These are phyloP conservation scores for Metellina segmentata DNA, from an alignment of 2,888 invertebrate species.

Conservation along the genomic window DNA sequence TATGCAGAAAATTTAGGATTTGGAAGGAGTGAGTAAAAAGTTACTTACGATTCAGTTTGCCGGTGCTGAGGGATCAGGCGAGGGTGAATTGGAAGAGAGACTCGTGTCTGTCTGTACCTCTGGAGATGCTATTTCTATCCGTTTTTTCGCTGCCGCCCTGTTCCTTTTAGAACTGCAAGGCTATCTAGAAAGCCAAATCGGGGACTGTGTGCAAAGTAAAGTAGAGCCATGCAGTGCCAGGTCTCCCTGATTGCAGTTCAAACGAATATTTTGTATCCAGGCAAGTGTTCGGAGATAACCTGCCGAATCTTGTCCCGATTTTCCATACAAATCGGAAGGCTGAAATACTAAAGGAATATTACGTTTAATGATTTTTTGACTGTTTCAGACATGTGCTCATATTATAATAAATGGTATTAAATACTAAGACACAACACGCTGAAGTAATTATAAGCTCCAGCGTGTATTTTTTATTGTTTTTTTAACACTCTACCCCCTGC, in stretches of 20 bases:
- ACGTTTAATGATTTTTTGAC: no score
- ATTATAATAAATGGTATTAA: no score
- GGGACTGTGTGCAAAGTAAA: constrained; percentile 44
- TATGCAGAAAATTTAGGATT: background rate
- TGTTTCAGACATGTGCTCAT: no score
- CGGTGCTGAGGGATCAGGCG: constrained; percentile 53
- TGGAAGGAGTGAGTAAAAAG: background rate
- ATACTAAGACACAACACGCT: no score
- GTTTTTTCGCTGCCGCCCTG: constrained; percentile 26
- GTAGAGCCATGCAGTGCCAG: background rate
- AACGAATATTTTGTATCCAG: no score
- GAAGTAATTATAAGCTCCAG: no score
- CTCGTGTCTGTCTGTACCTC: constrained; percentile 44
- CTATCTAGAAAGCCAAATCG: constrained; percentile 6
- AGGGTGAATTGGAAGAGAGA: constrained; percentile 52
- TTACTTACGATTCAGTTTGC: constrained; percentile 52
- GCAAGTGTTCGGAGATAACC: no score
- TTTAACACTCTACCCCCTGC: no score
- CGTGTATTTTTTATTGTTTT: no score
- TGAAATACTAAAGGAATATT: no score
- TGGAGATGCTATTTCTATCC: constrained; percentile 68
- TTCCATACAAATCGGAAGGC: no score
- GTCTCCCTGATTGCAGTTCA: background rate
- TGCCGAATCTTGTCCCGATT: no score
- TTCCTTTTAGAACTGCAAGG: constrained; percentile 60